A percentile compares a stretch with the other conserved stretches of the same genome.
Evolutionary conservation across 2,888 invertebrate species (phyloP).

Genomic region (Nomada ruficornis): DNA sequence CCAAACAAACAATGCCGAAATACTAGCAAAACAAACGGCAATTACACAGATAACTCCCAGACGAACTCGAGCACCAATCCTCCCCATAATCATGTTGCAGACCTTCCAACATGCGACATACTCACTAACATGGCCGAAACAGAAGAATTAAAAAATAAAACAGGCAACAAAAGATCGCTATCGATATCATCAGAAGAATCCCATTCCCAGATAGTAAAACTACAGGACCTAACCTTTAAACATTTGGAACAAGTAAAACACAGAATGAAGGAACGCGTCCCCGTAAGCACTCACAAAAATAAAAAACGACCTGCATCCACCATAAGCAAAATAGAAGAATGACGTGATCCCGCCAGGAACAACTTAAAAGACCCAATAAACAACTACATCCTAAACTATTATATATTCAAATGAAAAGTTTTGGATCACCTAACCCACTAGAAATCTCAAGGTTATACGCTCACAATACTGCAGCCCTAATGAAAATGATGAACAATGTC

Average conservation of each 20-base stretch:
- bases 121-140: neutral
- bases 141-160: neutral
- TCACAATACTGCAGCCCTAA: neutral
- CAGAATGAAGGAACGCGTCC: too few species aligned
- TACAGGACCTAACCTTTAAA: neutral
- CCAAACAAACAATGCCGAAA: neutral
- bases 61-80: neutral
- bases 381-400: neutral
- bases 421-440: neutral
- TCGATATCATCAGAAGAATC: neutral
- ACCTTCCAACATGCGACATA: neutral
- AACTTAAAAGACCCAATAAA: neutral
- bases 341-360: neutral
- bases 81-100: neutral
- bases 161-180: neutral
- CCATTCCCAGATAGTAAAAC: neutral
- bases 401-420: neutral
- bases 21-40: neutral
- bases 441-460: neutral
- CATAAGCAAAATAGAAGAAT: neutral
- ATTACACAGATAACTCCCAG: neutral
- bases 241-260: neutral
- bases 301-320: neutral
- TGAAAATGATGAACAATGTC: neutral
- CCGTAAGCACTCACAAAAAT: too few species aligned